phyloP scores from a whole-genome alignment of 2,113 vertebrate species.

The Corapipo altera region DNA sequence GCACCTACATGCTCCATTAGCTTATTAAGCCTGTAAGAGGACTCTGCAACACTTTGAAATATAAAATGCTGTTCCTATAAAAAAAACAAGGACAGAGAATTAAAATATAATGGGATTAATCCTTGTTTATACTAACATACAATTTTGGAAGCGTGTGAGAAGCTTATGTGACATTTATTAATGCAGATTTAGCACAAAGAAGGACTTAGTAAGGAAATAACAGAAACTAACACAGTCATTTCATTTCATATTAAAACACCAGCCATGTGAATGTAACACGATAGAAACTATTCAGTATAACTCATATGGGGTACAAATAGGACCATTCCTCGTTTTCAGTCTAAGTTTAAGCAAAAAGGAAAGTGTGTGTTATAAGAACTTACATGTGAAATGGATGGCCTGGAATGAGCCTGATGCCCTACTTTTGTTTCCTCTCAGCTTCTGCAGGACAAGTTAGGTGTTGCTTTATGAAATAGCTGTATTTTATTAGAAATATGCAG shows the following conservation, averaged over 20 bases:
- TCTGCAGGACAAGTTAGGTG: not conserved
- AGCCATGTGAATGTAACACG: not conserved
- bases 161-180: not conserved
- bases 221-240: not conserved
- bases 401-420: not conserved
- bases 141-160: not conserved
- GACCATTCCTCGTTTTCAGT: not conserved
- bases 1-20: not conserved
- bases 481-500: not conserved
- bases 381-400: not conserved
- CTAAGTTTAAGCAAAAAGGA: not conserved
- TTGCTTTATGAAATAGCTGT: not conserved
- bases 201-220: not conserved
- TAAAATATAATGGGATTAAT: conserved; percentile 17
- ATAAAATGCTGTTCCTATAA: not conserved
- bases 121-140: not conserved
- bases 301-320: not conserved
- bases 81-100: not conserved
- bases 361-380: not conserved
- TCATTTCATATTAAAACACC: not conserved
- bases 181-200: not conserved
- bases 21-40: not conserved
- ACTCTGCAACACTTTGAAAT: not conserved
- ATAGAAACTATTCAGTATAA: not conserved
- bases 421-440: not conserved